Evolutionary conservation across 1,140 invertebrate species (phyloP), one percentile per base, ranked within the genome.

Genomic region (Triops longicaudatus): DNA sequence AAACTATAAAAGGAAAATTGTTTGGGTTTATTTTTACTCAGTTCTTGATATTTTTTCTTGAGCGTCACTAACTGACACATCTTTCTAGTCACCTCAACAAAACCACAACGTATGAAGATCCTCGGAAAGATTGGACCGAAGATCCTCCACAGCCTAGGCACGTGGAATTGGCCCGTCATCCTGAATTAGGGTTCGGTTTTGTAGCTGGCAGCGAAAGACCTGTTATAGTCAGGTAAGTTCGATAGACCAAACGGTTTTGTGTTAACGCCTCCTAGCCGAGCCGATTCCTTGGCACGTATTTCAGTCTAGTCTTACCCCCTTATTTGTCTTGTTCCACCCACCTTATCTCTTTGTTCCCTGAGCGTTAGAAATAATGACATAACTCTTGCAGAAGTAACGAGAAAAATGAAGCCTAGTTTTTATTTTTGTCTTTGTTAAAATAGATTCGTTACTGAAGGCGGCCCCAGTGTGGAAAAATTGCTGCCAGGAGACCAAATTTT

Each of bases 171-270:
- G 85, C 88, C 74, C 84, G 94, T 73, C 91, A 90, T 81, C 86
- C 90, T 0, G 89, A 92, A 44, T 87, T 95, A 50, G 94, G 94
- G 0, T 97, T 96, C 83, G 95, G 95, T 0, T 97, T 97, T 83
- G 94, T 97, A 1, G 95, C 95, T 1, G 94, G 95, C 1, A 94
- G 92, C 44, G 94, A 97, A 83, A 90, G 90, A 79, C 95, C 95
- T 0, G 94, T 96, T 6, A 91, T 96, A 63, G 94, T 97, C 9
- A 89, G 95, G 84, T 91, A 86, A 83, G 87, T 12, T 73, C 17
- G 31, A n/a, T 22, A n/a, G 22, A 4, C 6, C 7, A 37, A 37
- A 2, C 26, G 2, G 9, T 22, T 22, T 72, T 22, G n/a, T 22
- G n/a, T 22, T 22, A 26, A 9, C n/a, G n/a, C n/a, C 63, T 72